Percentiles rank a stretch among this genome's conserved stretches.
phyloP scores from a whole-genome alignment of 2,113 vertebrate genomes.

The Echinops telfairi region DNA sequence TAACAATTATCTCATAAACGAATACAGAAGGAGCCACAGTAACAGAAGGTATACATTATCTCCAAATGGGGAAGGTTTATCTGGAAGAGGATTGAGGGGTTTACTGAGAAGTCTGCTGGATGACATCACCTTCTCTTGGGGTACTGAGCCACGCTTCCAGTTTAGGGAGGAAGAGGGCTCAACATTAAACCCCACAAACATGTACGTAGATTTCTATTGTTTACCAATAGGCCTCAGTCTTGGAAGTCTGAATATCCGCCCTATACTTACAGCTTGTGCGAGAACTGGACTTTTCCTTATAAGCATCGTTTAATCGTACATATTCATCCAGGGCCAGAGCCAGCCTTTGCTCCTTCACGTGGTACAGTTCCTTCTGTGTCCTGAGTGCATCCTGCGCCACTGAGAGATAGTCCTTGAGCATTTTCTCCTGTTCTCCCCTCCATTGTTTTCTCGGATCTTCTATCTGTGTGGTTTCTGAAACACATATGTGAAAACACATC shows the following conservation, averaged over 20 bases:
- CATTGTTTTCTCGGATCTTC: constrained; percentile 93
- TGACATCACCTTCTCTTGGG: not conserved
- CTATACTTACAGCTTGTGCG: constrained; percentile 90
- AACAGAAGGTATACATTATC: not conserved
- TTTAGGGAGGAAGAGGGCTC: not conserved
- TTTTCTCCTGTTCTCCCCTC: constrained; percentile 92
- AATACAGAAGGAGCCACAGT: not conserved
- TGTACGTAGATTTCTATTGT: not conserved
- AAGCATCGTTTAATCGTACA: constrained; percentile 89
- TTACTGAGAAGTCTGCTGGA: not conserved
- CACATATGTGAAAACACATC: constrained; percentile 10
- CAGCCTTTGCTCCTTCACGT: constrained; percentile 92
- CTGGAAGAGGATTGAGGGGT: not conserved
- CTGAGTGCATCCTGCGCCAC: constrained; percentile 91
- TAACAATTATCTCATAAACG: not conserved
- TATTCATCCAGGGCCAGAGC: constrained; percentile 92
- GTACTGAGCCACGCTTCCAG: not conserved
- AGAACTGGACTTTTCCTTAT: constrained; percentile 92
- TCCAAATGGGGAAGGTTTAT: not conserved
- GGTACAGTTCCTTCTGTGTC: constrained; percentile 92
- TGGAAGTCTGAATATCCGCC: not conserved
- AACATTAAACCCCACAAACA: not conserved
- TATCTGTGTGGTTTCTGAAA: constrained; percentile 91
- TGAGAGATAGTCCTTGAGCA: constrained; percentile 93
- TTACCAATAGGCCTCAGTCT: not conserved